These are phyloP conservation scores for Coracopsis vasa DNA, from an alignment of 2,113 vertebrate genomes.

Conservation along the genomic window DNA sequence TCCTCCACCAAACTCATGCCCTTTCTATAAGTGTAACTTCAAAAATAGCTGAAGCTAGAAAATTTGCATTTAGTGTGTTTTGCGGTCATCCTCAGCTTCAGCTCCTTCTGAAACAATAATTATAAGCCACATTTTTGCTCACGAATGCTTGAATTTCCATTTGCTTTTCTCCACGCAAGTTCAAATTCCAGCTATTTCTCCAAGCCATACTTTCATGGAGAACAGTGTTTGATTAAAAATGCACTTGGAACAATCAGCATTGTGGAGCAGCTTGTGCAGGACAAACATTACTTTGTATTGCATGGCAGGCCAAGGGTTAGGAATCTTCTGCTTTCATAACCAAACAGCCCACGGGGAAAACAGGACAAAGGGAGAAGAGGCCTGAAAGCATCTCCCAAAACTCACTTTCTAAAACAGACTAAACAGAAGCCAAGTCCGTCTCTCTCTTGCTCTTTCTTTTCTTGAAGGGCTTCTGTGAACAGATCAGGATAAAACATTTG, in stretches of 20 bases:
- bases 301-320: neutral
- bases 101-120: neutral
- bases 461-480: neutral
- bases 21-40: neutral
- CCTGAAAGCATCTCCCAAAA: neutral
- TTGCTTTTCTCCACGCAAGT: neutral
- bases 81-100: neutral
- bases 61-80: neutral
- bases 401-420: neutral
- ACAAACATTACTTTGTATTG: slow-evolving; percentile 37
- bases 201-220: neutral
- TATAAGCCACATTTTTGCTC: neutral
- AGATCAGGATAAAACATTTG: neutral
- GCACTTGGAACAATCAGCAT: slow-evolving; percentile 19
- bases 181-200: neutral
- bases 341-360: neutral
- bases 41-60: neutral
- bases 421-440: neutral
- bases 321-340: neutral
- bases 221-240: neutral
- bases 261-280: slow-evolving; percentile 16
- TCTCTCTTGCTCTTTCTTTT: neutral
- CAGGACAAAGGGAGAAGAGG: neutral
- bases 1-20: neutral
- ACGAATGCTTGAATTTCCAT: neutral